These are phyloP conservation scores for Catharus bicknelli DNA, from an alignment of 2,113 vertebrate genomes.

Conservation along the genomic window DNA sequence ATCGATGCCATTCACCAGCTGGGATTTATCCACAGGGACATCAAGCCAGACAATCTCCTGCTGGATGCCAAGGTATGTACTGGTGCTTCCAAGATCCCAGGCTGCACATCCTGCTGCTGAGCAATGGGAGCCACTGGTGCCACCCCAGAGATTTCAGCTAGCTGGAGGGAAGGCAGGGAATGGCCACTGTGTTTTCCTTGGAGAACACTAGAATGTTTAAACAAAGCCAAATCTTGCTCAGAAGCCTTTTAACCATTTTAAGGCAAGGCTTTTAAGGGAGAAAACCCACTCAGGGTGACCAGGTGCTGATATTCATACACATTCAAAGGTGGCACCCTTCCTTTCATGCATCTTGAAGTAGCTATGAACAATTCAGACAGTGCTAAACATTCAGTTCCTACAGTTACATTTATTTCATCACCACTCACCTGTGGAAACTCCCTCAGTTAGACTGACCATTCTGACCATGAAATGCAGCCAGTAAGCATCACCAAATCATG, in stretches of 20 bases:
- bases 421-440: not conserved
- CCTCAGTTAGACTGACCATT: not conserved
- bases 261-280: not conserved
- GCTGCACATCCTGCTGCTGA: not conserved
- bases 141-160: not conserved
- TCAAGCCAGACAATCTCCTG: slow-evolving; percentile 97
- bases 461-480: not conserved
- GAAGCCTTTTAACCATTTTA: not conserved
- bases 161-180: not conserved
- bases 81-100: not conserved
- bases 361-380: not conserved
- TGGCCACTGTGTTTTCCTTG: not conserved
- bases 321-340: not conserved
- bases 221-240: not conserved
- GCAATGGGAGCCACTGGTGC: not conserved
- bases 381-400: not conserved
- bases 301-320: not conserved
- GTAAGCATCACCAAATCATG: not conserved
- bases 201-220: not conserved
- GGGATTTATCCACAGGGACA: slow-evolving; percentile 97
- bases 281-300: not conserved
- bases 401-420: not conserved
- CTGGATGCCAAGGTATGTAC: slow-evolving; percentile 89
- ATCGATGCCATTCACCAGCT: slow-evolving; percentile 98
- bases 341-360: not conserved